Evolutionary conservation across 2,888 invertebrate species (phyloP).

Genomic region (Leptothorax acervorum): DNA sequence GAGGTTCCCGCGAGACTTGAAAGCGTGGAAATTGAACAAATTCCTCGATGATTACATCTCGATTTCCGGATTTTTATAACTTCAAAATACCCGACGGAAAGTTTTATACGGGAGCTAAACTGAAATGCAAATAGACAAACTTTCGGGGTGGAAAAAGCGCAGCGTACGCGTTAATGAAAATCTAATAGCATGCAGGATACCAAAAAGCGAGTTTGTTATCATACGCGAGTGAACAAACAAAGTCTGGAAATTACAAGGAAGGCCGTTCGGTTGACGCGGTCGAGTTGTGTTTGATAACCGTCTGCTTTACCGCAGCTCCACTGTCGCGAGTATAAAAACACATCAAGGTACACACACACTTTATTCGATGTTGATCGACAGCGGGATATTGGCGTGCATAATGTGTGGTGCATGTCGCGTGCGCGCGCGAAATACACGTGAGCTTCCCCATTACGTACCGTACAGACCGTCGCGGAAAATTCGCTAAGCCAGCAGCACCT

Average conservation of each 20-base stretch:
- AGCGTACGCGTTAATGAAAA: conserved; percentile 17
- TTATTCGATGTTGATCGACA: conserved; percentile 36
- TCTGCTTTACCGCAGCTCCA: neutral
- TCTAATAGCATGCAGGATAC: conserved; percentile 6
- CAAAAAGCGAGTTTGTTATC: conserved; percentile 26
- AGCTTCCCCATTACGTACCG: conserved; percentile 16
- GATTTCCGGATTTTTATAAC: conserved; percentile 30
- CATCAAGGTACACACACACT: neutral
- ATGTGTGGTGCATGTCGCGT: neutral
- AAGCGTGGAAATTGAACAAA: conserved; percentile 16
- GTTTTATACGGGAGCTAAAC: neutral
- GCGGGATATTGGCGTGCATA: conserved; percentile 25
- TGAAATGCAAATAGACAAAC: conserved; percentile 32
- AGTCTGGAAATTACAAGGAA: conserved; percentile 17
- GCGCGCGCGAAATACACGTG: conserved; percentile 1
- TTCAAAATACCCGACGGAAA: neutral
- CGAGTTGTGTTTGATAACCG: conserved; percentile 32
- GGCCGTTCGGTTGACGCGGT: neutral
- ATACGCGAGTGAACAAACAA: conserved; percentile 27
- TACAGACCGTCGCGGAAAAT: conserved; percentile 12
- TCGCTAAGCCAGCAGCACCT: conserved; percentile 4
- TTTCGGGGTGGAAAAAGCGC: neutral
- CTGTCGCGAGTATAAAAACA: conserved; percentile 15
- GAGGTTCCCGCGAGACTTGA: conserved; percentile 6
- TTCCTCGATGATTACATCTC: neutral